A percentile compares a stretch with the other conserved stretches of the same genome.
Conservation (phyloP, 2,797 vertebrate species). For the Semaprochilodus insignis region DNA sequence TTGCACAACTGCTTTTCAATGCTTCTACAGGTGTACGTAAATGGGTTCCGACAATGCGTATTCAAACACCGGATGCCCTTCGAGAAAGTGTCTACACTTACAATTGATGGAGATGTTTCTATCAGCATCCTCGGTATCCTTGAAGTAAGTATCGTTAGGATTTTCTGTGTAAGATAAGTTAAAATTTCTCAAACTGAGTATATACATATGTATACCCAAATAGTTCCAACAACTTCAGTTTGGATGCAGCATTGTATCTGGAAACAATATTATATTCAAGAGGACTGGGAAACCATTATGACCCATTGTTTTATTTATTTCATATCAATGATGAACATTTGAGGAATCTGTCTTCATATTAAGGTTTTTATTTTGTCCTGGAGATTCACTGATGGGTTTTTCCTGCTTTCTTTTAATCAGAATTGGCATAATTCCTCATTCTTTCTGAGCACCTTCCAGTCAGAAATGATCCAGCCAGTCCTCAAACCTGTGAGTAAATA, state of each 20-base stretch:
- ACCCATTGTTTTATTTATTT: no score
- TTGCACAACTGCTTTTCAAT: not conserved
- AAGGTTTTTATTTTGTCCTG: no score
- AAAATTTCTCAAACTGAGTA: no score
- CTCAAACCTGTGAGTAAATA: not conserved
- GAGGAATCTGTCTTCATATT: no score
- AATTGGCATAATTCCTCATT: not conserved
- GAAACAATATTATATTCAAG: no score
- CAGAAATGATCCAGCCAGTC: slow-evolving; percentile 1
- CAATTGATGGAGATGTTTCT: not conserved
- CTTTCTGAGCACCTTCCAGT: not conserved
- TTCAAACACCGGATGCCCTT: slow-evolving; percentile 40
- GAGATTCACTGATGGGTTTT: no score
- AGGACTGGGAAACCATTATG: no score
- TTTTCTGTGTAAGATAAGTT: not conserved
- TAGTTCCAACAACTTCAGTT: no score
- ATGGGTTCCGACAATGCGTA: not conserved
- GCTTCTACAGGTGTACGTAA: slow-evolving; percentile 36
- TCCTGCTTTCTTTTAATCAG: not conserved
- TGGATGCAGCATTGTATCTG: no score
- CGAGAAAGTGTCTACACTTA: slow-evolving; percentile 5
- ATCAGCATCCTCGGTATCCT: not conserved
- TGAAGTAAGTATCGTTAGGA: not conserved
- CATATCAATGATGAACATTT: no score
- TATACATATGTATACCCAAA: no score